Conservation (phyloP, 2,113 vertebrate species). For the Cebus imitator region DNA sequence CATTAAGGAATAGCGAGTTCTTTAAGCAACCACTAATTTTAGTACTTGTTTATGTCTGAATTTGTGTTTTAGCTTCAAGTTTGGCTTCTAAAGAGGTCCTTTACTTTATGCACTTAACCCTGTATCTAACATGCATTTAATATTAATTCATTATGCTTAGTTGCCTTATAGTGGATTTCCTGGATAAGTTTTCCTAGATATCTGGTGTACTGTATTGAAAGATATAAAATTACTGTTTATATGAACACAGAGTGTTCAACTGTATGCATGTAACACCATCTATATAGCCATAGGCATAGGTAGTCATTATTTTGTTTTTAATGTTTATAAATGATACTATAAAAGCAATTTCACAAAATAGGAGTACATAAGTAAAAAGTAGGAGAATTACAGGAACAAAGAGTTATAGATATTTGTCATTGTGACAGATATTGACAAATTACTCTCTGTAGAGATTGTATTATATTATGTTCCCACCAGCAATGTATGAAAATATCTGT, state of each 20-base stretch:
- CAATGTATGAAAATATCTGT: background rate
- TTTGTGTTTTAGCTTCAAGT: background rate
- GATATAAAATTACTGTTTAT: background rate
- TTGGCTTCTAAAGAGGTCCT: background rate
- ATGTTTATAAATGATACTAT: background rate
- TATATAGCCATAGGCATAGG: background rate
- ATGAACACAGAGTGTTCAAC: background rate
- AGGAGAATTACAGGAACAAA: too few relatives aligned
- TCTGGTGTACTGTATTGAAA: background rate
- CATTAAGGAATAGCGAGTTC: background rate
- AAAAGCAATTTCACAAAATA: background rate
- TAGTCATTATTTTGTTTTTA: background rate
- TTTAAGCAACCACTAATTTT: background rate
- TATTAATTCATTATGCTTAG: background rate
- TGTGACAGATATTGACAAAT: background rate
- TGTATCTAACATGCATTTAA: background rate
- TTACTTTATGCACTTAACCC: background rate
- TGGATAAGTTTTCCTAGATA: background rate
- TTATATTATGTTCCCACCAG: background rate
- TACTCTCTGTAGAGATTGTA: background rate
- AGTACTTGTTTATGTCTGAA: background rate
- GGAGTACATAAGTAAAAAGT: background rate
- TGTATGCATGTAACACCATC: background rate
- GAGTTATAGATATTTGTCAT: rapidly evolving
- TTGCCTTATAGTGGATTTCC: background rate